Evolutionary conservation across 2,888 invertebrate genomes (phyloP), one percentile per base, ranked within the genome.

Genomic region (Pseudanteris insignis): DNA sequence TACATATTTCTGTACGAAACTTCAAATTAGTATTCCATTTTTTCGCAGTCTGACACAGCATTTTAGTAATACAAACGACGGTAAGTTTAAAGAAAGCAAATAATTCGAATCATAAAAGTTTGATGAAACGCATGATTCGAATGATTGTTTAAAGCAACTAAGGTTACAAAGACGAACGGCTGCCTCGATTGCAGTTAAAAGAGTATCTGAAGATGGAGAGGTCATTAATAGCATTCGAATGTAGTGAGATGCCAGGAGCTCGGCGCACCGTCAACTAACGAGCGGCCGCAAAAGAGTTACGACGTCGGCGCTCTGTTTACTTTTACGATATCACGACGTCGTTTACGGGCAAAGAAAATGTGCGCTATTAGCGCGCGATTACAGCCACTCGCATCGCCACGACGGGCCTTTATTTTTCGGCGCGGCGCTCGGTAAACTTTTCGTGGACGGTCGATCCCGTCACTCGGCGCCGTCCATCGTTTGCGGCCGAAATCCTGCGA

Each of bases 141-240:
- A 8, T 6, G n/a, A 29, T 33, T 60, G 53, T 54, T 60, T 54
- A 50, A 36, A 32, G 29, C 37, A 33, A 33, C 29, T 13, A n/a
- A 29, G 48, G 53, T 55, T 46, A 55, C 34, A 57, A 24, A 40
- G 55, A 46, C 55, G 26, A 9, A 38, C 61, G 44, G 15, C 48
- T 48, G 48, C 36, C 26, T 41, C 57, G 43, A 32, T 50, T 38
- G 46, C 50, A 50, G 54, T 50, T 44, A 38, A 50, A 50, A 61
- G 61, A 55, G 46, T 32, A 44, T 63, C 37, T 59, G 26, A 60
- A 50, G 61, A 65, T 64, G 61, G 63, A 67, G 68, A 65, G 67
- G 64, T 68, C 67, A 69, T 73, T 71, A 72, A 71, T 70, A 67
- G 65, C 65, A 67, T 72, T 72, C 69, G 69, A 71, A 70, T 67